These are phyloP conservation scores for Channallabes apus DNA, from an alignment of 2,797 vertebrate species.

Conservation along the genomic window DNA sequence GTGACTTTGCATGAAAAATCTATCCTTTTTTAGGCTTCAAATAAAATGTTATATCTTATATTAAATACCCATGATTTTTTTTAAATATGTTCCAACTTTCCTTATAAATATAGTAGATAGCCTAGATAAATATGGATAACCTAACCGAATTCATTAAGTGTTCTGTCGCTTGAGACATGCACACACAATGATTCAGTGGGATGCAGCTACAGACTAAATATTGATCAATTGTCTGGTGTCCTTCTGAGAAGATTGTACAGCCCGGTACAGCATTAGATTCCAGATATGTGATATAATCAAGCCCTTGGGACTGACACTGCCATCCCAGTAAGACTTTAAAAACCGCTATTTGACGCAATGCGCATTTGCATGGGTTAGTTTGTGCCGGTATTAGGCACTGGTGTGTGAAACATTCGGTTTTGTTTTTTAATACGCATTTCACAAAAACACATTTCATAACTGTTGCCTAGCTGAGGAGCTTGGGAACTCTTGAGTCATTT, in stretches of 20 bases:
- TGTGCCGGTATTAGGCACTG: constrained; percentile 8
- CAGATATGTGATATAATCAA: constrained; percentile 28
- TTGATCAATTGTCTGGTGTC: constrained; percentile 39
- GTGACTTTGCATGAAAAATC: neutral
- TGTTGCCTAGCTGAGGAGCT: constrained; percentile 14
- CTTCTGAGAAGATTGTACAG: constrained; percentile 7
- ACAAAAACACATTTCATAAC: constrained; percentile 21
- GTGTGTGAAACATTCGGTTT: constrained; percentile 19
- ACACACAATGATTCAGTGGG: constrained; percentile 22
- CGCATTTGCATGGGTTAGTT: constrained; percentile 24
- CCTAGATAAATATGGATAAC: too few species aligned
- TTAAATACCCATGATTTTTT: neutral
- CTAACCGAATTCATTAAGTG: constrained; percentile 28
- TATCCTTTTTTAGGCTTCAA: neutral
- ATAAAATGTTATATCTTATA: neutral
- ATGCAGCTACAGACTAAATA: constrained; percentile 22
- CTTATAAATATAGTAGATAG: constrained; percentile 20
- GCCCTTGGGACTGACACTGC: constrained; percentile 16
- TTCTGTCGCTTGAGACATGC: constrained; percentile 42
- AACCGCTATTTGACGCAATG: neutral
- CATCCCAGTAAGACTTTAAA: constrained; percentile 1
- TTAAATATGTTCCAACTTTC: constrained; percentile 13
- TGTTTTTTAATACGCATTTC: constrained; percentile 18
- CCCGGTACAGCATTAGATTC: neutral
- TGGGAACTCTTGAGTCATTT: constrained; percentile 1